Evolutionary conservation across 2,113 vertebrate genomes (phyloP).

Genomic region (Centrocercus urophasianus): DNA sequence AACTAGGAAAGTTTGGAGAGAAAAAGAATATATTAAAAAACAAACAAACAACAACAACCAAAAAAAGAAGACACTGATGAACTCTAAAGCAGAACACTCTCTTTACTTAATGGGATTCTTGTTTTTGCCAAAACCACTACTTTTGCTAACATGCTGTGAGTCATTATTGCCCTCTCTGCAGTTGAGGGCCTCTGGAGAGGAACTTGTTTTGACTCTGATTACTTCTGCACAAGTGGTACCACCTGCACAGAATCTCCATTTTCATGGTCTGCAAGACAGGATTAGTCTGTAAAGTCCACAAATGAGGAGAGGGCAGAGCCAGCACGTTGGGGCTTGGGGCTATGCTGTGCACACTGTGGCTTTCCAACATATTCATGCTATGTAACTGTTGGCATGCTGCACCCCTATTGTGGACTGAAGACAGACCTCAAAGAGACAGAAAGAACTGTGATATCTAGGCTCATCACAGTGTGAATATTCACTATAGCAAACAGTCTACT

Average conservation of each 20-base stretch:
- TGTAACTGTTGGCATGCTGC: background rate
- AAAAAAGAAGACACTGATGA: background rate
- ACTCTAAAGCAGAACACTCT: background rate
- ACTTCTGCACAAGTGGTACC: background rate
- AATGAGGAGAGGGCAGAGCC: fast-evolving
- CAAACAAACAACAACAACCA: background rate
- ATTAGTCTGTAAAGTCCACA: background rate
- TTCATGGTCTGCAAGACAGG: background rate
- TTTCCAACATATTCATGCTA: background rate
- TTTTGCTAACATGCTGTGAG: background rate
- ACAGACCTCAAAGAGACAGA: background rate
- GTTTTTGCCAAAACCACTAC: background rate
- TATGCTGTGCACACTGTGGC: background rate
- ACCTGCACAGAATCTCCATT: constrained; percentile 13
- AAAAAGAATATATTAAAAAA: background rate
- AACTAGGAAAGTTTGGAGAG: background rate
- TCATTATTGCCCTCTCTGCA: constrained; percentile 19
- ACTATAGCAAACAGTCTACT: background rate
- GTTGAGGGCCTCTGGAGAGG: background rate
- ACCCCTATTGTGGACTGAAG: background rate
- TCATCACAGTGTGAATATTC: background rate
- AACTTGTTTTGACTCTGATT: constrained; percentile 9
- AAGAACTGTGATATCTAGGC: background rate
- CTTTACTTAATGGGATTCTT: background rate
- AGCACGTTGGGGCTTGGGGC: background rate